Evolutionary conservation across 1,140 invertebrate species (phyloP).

Genomic region (Fopius arisanus): DNA sequence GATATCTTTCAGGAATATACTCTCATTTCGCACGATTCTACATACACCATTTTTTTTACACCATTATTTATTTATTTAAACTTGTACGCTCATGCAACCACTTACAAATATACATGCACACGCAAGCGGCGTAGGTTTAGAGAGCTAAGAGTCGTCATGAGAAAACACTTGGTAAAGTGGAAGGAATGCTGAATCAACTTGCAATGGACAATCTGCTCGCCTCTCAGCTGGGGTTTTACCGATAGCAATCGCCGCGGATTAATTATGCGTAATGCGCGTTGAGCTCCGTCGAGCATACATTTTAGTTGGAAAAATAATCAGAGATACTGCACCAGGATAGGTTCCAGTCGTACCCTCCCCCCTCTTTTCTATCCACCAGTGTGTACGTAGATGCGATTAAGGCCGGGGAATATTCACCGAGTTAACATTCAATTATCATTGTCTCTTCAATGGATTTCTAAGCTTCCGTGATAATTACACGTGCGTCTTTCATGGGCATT

Average conservation of each 20-base stretch:
- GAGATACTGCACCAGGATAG: neutral
- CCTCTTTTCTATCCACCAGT: neutral
- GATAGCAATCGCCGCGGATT: conserved; percentile 47
- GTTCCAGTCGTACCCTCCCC: neutral
- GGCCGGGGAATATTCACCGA: neutral
- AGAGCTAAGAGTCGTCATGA: neutral
- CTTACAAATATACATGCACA: too few species aligned
- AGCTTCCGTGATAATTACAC: conserved; percentile 50
- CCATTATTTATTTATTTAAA: neutral
- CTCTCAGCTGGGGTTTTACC: conserved; percentile 17
- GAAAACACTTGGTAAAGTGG: neutral
- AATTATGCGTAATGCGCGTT: conserved; percentile 51
- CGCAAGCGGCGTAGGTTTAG: neutral
- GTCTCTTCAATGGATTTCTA: conserved; percentile 38
- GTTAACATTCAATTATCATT: conserved; percentile 51
- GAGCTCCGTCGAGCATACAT: conserved; percentile 22
- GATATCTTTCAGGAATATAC: neutral
- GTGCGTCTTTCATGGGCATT: neutral
- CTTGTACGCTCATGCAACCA: neutral
- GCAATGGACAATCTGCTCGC: conserved; percentile 11
- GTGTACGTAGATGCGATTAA: neutral
- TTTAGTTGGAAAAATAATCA: neutral
- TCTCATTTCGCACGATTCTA: neutral
- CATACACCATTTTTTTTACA: neutral
- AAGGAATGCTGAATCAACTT: conserved; percentile 1